Evolutionary conservation across 2,797 vertebrate species (phyloP), one percentile per base, ranked within the genome.

Genomic region (Ataeniobius toweri): DNA sequence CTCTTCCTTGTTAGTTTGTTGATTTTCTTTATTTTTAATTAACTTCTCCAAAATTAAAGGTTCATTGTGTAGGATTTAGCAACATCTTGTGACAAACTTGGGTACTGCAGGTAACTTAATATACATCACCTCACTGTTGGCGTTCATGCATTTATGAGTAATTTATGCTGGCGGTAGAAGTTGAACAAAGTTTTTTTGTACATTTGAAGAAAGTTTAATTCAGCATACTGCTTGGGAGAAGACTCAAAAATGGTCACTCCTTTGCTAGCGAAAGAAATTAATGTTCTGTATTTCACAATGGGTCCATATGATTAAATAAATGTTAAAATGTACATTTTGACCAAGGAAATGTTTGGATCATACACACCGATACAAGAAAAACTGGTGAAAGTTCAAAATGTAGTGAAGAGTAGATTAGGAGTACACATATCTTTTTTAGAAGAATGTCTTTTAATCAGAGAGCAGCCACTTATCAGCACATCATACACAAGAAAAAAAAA

Each of bases 21-120:
- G 31, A 28, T 53, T 53, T 50, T 71, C 48, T 20, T 48, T 13
- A 22, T 44, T 4, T 71, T 48, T 28, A 51, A 22, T 36, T 24
- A 48, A 48, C 16, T 67, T 53, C n/a, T 18, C 10, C 51, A 76
- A 41, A 56, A 55, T 28, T 46, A 28, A 61, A 58, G 6, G 10
- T 7, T 10, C 36, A 69, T 26, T 58, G 3, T 69, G 39, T 13
- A 41, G n/a, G 31, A 41, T 41, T 63, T 51, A 53, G 31, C 28
- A 70, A 51, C 58, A 71, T 63, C 76, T 39, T 53, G 76, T 78
- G 69, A 44, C 16, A 20, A 63, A 39, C 5, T 53, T 71, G 68
- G 5, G 22, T 28, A 20, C 8, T 59, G 16, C 53, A 59, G 5
- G 31, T 31, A 5, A 31, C 26, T 22, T n/a, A 50, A 9, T 63